Conservation (phyloP, 2,113 vertebrate species). For the Dinomys branickii region DNA sequence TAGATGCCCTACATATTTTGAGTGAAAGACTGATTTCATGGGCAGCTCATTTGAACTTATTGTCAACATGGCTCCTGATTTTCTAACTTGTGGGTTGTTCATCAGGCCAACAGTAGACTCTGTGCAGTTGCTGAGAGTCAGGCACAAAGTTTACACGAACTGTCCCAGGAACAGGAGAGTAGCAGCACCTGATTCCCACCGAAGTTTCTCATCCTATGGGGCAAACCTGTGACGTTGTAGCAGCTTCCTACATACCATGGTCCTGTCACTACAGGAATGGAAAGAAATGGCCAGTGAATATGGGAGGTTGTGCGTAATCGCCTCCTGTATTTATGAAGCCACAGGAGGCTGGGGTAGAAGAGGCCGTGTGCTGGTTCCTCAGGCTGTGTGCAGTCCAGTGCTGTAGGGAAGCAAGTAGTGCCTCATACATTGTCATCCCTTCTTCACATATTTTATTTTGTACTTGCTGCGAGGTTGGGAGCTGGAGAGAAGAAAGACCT, state of each 20-base stretch:
- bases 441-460: slow-evolving; percentile 11
- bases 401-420: neutral
- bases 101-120: neutral
- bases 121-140: neutral
- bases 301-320: neutral
- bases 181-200: neutral
- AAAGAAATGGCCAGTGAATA: neutral
- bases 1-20: neutral
- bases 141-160: neutral
- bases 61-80: neutral
- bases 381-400: neutral
- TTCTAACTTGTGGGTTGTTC: neutral
- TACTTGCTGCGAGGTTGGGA: neutral
- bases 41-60: neutral
- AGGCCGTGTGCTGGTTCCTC: neutral
- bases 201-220: neutral
- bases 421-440: neutral
- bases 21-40: neutral
- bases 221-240: neutral
- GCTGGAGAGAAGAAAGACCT: neutral
- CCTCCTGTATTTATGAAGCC: neutral
- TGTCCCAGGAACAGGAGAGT: neutral
- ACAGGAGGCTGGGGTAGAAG: neutral
- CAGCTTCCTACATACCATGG: neutral
- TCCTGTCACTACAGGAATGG: neutral